A percentile compares a stretch with the other conserved stretches of the same genome.
Evolutionary conservation across 2,888 invertebrate genomes (phyloP).

Genomic region (Leucania comma): DNA sequence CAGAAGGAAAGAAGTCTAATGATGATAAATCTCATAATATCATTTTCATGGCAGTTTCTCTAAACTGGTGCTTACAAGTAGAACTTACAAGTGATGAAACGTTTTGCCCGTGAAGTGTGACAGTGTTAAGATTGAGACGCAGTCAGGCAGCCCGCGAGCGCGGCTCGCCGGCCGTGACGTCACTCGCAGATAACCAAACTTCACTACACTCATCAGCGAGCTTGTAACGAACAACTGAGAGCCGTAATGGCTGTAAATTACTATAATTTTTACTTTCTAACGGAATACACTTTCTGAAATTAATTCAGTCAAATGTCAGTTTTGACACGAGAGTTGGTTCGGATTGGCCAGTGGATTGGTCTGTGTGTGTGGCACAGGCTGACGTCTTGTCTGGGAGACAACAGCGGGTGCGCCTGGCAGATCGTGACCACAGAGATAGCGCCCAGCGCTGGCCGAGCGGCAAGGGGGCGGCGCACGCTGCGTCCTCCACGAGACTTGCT

Average conservation of each 20-base stretch:
- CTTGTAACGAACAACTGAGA: constrained; percentile 19
- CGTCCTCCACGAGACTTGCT: not conserved
- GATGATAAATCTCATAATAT: not conserved
- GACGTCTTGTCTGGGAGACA: constrained; percentile 1
- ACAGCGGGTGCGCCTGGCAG: not conserved
- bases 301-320: constrained; percentile 23
- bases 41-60: not conserved
- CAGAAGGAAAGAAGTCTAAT: no score
- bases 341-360: not conserved
- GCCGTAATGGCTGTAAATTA: constrained; percentile 7
- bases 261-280: constrained; percentile 34
- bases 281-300: constrained; percentile 15
- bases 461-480: not conserved
- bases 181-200: constrained; percentile 18
- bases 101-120: not conserved
- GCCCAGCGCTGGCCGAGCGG: not conserved
- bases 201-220: constrained; percentile 19
- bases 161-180: not conserved
- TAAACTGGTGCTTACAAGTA: not conserved
- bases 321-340: constrained; percentile 8
- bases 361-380: not conserved
- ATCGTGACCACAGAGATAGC: not conserved
- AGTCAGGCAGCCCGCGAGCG: not conserved
- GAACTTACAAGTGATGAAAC: not conserved
- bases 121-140: not conserved